Evolutionary conservation across 92 coral and sea anemone species (phyloP).

Genomic region (Isaurus tuberculatus): DNA sequence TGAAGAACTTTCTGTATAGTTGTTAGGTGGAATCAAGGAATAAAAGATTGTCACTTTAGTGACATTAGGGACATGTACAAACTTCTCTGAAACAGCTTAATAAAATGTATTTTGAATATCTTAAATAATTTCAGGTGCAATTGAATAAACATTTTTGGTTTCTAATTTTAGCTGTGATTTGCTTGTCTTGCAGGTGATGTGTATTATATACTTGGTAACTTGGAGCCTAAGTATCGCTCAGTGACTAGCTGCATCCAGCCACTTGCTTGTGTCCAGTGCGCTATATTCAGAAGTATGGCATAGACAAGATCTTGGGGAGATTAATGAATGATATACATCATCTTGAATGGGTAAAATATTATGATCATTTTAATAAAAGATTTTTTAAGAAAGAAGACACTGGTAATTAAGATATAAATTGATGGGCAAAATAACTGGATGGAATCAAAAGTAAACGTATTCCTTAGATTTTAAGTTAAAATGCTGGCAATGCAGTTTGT

Average conservation of each 20-base stretch:
- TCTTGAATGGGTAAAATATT: slow-evolving; percentile 56
- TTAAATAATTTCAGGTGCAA: background rate
- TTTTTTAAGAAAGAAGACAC: too few relatives aligned
- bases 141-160: background rate
- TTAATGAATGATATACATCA: slow-evolving; percentile 58
- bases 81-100: background rate
- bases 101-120: background rate
- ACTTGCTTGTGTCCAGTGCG: slow-evolving; percentile 56
- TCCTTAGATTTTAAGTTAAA: too few relatives aligned
- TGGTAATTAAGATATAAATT: too few relatives aligned
- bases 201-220: slow-evolving; percentile 66
- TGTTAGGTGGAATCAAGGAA: background rate
- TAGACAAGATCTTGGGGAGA: slow-evolving; percentile 49
- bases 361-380: background rate
- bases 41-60: too few relatives aligned
- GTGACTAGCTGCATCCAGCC: slow-evolving; percentile 47
- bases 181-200: slow-evolving; percentile 43
- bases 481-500: too few relatives aligned
- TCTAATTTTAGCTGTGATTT: background rate
- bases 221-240: slow-evolving; percentile 62
- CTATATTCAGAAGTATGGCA: slow-evolving; percentile 57
- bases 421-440: too few relatives aligned
- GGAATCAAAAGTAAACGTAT: too few relatives aligned
- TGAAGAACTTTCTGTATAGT: background rate
- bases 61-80: background rate